Evolutionary conservation across 2,888 invertebrate genomes (phyloP), one percentile per base, ranked within the genome.

Genomic region (Leucozona laternaria): DNA sequence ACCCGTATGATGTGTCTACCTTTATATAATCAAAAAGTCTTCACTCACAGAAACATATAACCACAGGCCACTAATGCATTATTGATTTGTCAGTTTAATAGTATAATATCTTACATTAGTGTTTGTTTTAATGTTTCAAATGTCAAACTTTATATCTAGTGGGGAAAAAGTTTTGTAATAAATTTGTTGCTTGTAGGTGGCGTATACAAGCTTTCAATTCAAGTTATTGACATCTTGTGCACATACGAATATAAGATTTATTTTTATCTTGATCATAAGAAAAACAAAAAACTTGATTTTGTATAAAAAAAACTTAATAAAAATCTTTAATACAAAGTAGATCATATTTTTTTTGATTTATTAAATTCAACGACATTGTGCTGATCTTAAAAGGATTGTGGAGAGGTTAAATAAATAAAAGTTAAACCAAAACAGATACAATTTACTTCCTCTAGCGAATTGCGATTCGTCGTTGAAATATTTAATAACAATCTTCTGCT

Each of bases 1-100:
- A 53, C 50, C 45, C 25, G 70, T 66, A 11, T 58, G 22, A 13
- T 71, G 22, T 8, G 20, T 73, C 20, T 73, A n/a, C n/a, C n/a
- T n/a, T n/a, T n/a, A n/a, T n/a, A n/a, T n/a, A 57, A 60, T 75
- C 62, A 75, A 57, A 60, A 58, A 73, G 31, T 64, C 62, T 66
- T 66, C 15, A 48, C 7, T 66, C 31, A 43, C 7, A 22, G 11
- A n/a, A n/a, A n/a, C 4, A 4, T 40, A 43, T n/a, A 22, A 2
- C 10, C 10, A 0, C 28, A n/a, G 31, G 1, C 10, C n/a, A 53
- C 31, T 43, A 62, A 57, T 71, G 50, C 15, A 34, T 34, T 48
- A 48, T 57, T 57, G 34, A 45, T 57, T 11, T 58, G 66, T 66
- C 58, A 66, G 58, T 37, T 68, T 25, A 22, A 53, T 53, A 25